Evolutionary conservation across 2,113 vertebrate species (phyloP).

Genomic region (Cnemophilus loriae): DNA sequence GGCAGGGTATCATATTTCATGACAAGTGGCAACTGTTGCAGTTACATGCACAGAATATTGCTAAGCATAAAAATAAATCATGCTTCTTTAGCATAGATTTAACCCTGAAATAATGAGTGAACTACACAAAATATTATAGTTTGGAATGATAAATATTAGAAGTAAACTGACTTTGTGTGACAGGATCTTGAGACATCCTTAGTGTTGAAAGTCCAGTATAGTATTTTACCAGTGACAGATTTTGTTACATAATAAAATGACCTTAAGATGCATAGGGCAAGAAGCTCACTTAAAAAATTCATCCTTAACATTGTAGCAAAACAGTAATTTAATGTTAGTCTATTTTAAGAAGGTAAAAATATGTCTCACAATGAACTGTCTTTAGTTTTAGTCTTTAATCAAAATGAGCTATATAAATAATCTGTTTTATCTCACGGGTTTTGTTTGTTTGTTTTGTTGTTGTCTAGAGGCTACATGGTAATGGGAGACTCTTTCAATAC

Average conservation of each 20-base stretch:
- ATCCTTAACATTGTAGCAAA: not conserved
- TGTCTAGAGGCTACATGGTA: slow-evolving; percentile 92
- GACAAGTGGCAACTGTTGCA: not conserved
- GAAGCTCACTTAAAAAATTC: not conserved
- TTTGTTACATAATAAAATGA: not conserved
- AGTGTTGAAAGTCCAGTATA: not conserved
- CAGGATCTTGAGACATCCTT: not conserved
- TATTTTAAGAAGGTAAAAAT: not conserved
- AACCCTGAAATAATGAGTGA: not conserved
- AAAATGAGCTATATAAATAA: not conserved
- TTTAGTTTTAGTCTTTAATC: not conserved
- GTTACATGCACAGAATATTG: not conserved
- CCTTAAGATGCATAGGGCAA: not conserved
- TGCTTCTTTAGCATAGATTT: not conserved
- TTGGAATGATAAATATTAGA: not conserved
- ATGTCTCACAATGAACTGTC: not conserved
- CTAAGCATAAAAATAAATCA: not conserved
- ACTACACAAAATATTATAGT: not conserved
- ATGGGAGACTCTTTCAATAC: slow-evolving; percentile 99
- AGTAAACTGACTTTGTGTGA: not conserved
- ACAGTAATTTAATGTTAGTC: not conserved
- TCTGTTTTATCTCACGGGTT: not conserved
- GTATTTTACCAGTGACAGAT: not conserved
- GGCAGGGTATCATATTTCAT: not conserved
- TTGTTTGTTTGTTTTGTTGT: not conserved